Base-by-base conservation (phyloP, 2,888 invertebrate genomes). In the Volucella bombylans region DNA sequence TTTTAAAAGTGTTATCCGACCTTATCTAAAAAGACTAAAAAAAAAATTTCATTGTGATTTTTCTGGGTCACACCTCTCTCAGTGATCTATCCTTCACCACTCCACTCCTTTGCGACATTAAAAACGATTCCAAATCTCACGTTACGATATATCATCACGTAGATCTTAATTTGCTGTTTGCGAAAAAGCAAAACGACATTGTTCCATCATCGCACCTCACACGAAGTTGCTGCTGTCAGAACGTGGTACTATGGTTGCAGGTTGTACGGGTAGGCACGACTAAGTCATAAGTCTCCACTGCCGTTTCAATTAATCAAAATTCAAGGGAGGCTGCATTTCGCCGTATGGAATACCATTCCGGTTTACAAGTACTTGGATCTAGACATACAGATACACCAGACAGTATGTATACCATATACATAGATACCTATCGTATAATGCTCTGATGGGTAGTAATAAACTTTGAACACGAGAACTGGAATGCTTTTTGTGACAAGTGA, bases 221-320 rank as follows among this genome's bases (percentile, higher is more conserved):
- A 62, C 38, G 41, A 50, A 41, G 43, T 31, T 49, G 11, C 47
- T 11, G 67, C 31, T 41, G 38, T 23, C 38, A 74, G 65, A 65
- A 64, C 55, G 47, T 23, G 9, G 23, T 31, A 18, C 47, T 57
- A 31, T 31, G 59, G 69, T 69, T 69, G 38, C 14, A 31, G 4
- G 49, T 45, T 9, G 49, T 49, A 50, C 41, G 31, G 6, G 31
- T 31, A 31, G 31, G 31, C 31, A 31, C 31, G 31, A 31, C 18
- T 23, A 23, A 31, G 31, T 31, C 31, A 57, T 41, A n/a, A 69
- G 45, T 64, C 64, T 76, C 49, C 4, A 31, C 4, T 31, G 31
- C 31, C 4, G 52, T 47, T 61, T 59, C 71, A 65, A 76, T 76
- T 61, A 82, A 82, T 82, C 71, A 76, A 82, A 52, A 82, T 76